Evolutionary conservation across 2,797 vertebrate species (phyloP).

Genomic region (Mus spretus): DNA sequence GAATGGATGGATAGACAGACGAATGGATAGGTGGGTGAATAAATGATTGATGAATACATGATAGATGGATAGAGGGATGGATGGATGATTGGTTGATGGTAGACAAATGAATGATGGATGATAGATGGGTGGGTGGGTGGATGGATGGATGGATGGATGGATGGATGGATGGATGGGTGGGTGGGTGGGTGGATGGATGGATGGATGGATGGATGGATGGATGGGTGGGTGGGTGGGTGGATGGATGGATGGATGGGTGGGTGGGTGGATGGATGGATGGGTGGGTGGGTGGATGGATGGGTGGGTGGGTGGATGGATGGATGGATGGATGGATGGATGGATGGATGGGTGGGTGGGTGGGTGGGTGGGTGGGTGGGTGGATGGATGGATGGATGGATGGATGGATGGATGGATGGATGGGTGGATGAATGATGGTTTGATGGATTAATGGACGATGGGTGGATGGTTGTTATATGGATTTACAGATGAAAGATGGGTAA

Average conservation of each 20-base stretch:
- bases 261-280: not conserved
- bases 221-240: not conserved
- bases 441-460: not conserved
- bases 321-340: not conserved
- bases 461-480: no score
- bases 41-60: no score
- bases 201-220: not conserved
- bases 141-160: not conserved
- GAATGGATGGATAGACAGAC: fast-evolving
- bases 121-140: not conserved
- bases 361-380: not conserved
- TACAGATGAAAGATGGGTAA: not conserved
- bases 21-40: no score
- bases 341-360: not conserved
- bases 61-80: not conserved
- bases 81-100: not conserved
- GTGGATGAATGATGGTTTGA: no score
- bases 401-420: not conserved
- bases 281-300: not conserved
- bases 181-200: not conserved
- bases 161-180: not conserved
- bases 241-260: not conserved
- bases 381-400: not conserved
- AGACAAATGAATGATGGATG: no score
- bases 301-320: not conserved